These are phyloP conservation scores for Arenaria interpres DNA, from an alignment of 2,113 vertebrate species.

Conservation along the genomic window DNA sequence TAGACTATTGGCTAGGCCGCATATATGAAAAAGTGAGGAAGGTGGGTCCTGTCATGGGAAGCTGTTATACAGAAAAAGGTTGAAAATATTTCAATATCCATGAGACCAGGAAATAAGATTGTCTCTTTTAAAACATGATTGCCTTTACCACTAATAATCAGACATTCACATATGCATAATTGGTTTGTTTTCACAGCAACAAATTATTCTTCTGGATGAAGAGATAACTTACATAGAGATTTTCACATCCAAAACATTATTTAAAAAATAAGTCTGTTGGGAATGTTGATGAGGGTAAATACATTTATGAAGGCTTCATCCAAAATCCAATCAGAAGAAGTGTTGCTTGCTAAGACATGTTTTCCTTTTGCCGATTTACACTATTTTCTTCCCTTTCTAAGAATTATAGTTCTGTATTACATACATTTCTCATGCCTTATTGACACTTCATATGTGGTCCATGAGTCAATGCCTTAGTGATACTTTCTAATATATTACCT, in stretches of 20 bases:
- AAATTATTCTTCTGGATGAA: neutral
- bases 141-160: neutral
- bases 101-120: neutral
- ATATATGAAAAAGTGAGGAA: neutral
- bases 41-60: neutral
- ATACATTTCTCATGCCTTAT: neutral
- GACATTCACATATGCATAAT: neutral
- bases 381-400: neutral
- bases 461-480: neutral
- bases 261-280: neutral
- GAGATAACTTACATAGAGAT: neutral
- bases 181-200: neutral
- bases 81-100: neutral
- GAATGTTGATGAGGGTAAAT: neutral
- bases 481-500: neutral
- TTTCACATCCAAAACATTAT: neutral
- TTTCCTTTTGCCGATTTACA: neutral
- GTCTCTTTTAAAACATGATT: neutral
- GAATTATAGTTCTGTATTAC: neutral
- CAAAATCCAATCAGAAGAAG: neutral
- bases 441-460: neutral
- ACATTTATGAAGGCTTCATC: neutral
- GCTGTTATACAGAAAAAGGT: neutral
- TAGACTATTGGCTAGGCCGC: neutral
- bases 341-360: neutral